Evolutionary conservation across 2,113 vertebrate genomes (phyloP).

Genomic region (Tachysurus fulvidraco): DNA sequence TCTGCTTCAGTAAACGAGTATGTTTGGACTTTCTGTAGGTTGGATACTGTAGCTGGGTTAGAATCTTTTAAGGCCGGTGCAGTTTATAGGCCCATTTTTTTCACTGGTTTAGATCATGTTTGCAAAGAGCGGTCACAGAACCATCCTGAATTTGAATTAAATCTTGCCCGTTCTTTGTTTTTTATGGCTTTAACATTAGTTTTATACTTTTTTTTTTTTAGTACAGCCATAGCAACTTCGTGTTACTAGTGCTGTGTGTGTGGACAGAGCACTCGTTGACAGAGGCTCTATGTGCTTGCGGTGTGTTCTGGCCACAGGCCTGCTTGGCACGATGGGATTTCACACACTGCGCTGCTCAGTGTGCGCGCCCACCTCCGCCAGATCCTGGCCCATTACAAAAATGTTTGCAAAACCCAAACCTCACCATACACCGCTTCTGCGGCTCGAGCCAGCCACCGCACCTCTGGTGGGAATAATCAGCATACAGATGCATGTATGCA

Average conservation of each 20-base stretch:
- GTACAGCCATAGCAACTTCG: neutral
- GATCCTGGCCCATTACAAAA: conserved; percentile 67
- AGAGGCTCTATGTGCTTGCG: conserved; percentile 32
- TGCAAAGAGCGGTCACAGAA: conserved; percentile 16
- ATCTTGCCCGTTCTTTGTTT: neutral
- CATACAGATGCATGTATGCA: conserved; percentile 29
- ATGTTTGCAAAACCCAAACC: conserved; percentile 66
- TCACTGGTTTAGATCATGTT: neutral
- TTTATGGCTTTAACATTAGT: conserved; percentile 5
- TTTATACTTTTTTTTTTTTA: neutral
- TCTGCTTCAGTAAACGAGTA: neutral
- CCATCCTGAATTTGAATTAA: neutral
- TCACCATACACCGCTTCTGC: conserved; percentile 60
- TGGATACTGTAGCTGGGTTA: neutral
- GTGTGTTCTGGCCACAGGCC: conserved; percentile 56
- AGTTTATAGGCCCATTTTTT: conserved; percentile 1
- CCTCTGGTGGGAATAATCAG: conserved; percentile 48
- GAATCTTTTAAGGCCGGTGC: neutral
- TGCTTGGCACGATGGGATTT: conserved; percentile 53
- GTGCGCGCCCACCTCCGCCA: conserved; percentile 51
- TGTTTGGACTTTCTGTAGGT: neutral
- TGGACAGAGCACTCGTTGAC: conserved; percentile 36
- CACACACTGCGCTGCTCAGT: conserved; percentile 67
- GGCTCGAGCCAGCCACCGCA: conserved; percentile 57
- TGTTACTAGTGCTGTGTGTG: conserved; percentile 2